These are phyloP conservation scores for Hecatera dysodea DNA, from an alignment of 2,888 invertebrate species.

Conservation along the genomic window DNA sequence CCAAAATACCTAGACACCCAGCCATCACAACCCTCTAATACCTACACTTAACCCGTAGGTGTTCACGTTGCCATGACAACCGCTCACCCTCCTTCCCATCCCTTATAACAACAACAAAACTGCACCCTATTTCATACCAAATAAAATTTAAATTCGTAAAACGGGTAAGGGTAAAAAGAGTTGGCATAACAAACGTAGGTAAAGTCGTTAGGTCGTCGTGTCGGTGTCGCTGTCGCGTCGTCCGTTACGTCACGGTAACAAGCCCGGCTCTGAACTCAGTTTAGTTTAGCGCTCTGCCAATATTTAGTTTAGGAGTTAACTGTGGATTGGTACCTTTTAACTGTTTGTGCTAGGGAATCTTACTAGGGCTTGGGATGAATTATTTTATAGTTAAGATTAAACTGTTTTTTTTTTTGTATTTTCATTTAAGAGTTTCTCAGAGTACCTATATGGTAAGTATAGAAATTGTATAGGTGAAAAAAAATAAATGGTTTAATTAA, in stretches of 20 bases:
- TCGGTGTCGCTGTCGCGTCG: slow-evolving; percentile 71
- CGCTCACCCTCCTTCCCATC: slow-evolving; percentile 44
- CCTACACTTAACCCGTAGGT: slow-evolving; percentile 58
- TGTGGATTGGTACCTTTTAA: slow-evolving; percentile 42
- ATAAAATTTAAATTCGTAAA: slow-evolving; percentile 61
- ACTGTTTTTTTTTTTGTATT: too few relatives aligned
- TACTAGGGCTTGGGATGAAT: neutral
- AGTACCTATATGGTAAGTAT: too few relatives aligned
- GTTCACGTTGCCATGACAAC: slow-evolving; percentile 64
- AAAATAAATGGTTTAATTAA: too few relatives aligned
- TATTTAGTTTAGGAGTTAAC: slow-evolving; percentile 58
- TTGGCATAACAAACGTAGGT: slow-evolving; percentile 72
- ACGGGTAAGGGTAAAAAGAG: slow-evolving; percentile 59
- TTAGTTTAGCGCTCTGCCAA: slow-evolving; percentile 55
- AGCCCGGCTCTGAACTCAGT: slow-evolving; percentile 70
- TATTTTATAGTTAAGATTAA: neutral
- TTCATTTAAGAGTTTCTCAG: too few relatives aligned
- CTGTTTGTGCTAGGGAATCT: slow-evolving; percentile 20
- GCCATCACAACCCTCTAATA: slow-evolving; percentile 29
- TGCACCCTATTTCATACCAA: slow-evolving; percentile 21
- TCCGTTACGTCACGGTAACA: slow-evolving; percentile 75
- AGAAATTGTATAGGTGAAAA: too few relatives aligned
- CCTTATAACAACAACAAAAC: slow-evolving; percentile 32
- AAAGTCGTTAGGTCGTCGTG: slow-evolving; percentile 74
- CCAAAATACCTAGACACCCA: slow-evolving; percentile 28